Base-by-base conservation (phyloP, 2,797 vertebrate species). In the Calcarius lapponicus region DNA sequence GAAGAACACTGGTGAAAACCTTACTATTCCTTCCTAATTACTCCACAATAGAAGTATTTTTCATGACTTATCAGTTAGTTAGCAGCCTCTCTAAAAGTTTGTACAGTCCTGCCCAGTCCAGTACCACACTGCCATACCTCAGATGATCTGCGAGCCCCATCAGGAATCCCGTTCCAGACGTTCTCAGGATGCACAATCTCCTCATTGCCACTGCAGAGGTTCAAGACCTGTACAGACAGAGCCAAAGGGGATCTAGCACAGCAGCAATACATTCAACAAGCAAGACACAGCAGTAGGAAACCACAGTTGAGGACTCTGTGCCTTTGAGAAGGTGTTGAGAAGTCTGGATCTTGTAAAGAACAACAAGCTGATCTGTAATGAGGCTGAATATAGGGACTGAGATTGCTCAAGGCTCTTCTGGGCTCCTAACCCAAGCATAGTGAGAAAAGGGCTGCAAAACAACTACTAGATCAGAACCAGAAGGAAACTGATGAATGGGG, bases 181-280 rank as follows among this genome's bases (percentile, higher is more conserved):
- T 98, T 96, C 92, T 97, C 94, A 9, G 97, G 98, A 76, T 94
- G 95, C 65, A 98, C 97, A 9, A 84, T 75, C 92, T 98, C 98
- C 61, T 98, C 97, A 7, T 34, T 40, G n/a, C 98, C 97, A 88
- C 32, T 97, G 62, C 92, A 97, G 84, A 98, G 88, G 82, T 97
- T 95, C 92, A 98, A 88, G 80, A 98, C 97, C 98, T 98, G 87
- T 12, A 83, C 9, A 74, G 32, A 95, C 13, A 95, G 29, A 90
- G 74, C 7, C 66, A 84, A 64, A 25, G 5, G 3, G 1, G 24
- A 56, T 13, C 36, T 45, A 75, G 25, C 34, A 88, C 29, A 54
- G n/a, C 43, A 65, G 17, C 3, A 87, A 66, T 13, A 34, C 32
- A 58, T 24, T 80, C 13, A 21, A 50, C 9, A 51, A 87, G 2